phyloP scores from a whole-genome alignment of 2,113 vertebrate species.

The Odontophorus gujanensis region DNA sequence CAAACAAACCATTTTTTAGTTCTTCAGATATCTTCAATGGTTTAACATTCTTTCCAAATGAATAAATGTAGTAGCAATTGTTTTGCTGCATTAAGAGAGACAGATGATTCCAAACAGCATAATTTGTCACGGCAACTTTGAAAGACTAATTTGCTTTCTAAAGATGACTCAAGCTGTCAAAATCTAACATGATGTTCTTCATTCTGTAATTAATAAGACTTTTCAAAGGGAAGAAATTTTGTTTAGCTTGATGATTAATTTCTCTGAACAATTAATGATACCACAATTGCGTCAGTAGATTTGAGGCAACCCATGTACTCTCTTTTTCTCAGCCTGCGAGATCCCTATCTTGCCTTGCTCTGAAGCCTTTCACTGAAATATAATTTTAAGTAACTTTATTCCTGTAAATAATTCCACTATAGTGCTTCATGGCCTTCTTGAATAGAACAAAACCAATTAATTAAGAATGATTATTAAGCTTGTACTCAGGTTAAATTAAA shows the following conservation, averaged over 20 bases:
- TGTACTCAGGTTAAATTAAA: not conserved
- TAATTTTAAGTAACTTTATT: not conserved
- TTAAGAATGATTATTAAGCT: not conserved
- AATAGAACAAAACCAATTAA: not conserved
- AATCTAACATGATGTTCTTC: not conserved
- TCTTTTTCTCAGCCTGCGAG: not conserved
- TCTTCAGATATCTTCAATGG: not conserved
- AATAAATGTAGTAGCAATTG: not conserved
- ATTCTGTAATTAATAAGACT: not conserved
- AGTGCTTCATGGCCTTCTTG: not conserved
- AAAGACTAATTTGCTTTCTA: not conserved
- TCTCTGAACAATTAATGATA: not conserved
- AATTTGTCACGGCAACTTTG: not conserved
- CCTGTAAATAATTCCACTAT: not conserved
- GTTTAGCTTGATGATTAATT: not conserved
- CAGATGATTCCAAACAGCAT: not conserved
- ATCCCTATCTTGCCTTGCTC: not conserved
- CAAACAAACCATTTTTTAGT: not conserved
- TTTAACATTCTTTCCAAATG: not conserved
- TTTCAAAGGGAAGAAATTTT: not conserved
- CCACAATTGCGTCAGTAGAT: not conserved
- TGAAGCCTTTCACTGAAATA: not conserved
- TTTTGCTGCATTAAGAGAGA: not conserved
- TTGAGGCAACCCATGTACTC: not conserved
- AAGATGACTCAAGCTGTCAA: not conserved